Evolutionary conservation across 2,797 vertebrate species (phyloP), one percentile per base, ranked within the genome.

Genomic region (Acanthopagrus latus): DNA sequence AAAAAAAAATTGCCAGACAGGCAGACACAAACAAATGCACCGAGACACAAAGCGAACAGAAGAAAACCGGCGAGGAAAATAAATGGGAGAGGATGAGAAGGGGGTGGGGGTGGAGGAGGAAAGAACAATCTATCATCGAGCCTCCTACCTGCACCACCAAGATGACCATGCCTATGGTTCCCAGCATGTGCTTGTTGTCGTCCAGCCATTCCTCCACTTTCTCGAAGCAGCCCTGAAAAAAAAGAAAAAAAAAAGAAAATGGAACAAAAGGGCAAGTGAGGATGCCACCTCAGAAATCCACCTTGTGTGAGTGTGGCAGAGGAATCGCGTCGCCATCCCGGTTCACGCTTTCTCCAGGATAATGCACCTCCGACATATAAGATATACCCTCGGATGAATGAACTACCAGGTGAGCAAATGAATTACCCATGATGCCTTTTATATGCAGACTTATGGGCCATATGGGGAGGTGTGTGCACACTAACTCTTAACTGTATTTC

Each of bases 151-250:
- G 97, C 89, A 98, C 96, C 55, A 99, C 96, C 84, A 99, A 94
- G 88, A 99, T 89, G 86, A 97, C 97, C 97, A 99, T 98, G 80
- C 96, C 98, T 60, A 97, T 94, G 0, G 96, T 97, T 83, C 97
- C 97, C 1, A 99, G 96, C 82, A 99, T 94, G 17, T 97, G 97
- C 86, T 98, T 99, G 80, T 98, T 98, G 70, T 98, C 96, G 71
- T 97, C 97, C 65, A 99, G 95, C 97, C 97, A 99, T 78, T 94
- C 95, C 90, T 97, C 97, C 86, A 99, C 96, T 89, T 96, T 97
- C 80, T 98, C 97, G 1, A 97, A 99, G 94, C 98, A 99, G 29
- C 98, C 98, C 98, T 99, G 87, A 55, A 60, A 0, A 78, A 41
- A 11, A 41, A 41, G n/a, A n/a, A n/a, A n/a, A 41, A 6, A 41